Evolutionary conservation across 2,113 vertebrate genomes (phyloP), one percentile per base, ranked within the genome.

Genomic region (Centrocercus urophasianus): DNA sequence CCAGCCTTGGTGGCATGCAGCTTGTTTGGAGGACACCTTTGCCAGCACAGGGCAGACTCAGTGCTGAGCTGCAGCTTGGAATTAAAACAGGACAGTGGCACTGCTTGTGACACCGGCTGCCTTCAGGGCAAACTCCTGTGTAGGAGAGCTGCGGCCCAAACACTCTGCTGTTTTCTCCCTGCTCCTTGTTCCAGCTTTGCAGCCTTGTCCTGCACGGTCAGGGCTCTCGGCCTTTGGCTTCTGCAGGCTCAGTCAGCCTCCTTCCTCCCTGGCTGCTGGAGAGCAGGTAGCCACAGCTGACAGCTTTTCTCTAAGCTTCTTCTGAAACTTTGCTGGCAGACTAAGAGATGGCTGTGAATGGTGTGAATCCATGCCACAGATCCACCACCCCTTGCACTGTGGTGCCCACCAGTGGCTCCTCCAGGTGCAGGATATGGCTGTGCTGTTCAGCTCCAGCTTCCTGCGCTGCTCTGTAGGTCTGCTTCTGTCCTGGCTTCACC

Each of bases 71-170:
- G 24, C 70, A 52, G 72, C 32, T 48, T 12, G 78, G 6, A 28
- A 38, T 1, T 3, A 13, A 10, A 40, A 0, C 13, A 4, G 70
- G 13, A 8, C 0, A 0, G 52, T 17, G 48, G 17, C 4, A 34
- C 4, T 10, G 56, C 10, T 27, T 27, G 67, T 11, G 71, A 8
- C 50, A 5, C 47, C 0, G 10, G 5, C 40, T 59, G 54, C 17
- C 8, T 57, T 36, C 1, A 2, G 57, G 42, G 43, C 47, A 43
- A 8, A 34, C 0, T 0, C 1, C 30, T 19, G 11, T 20, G 2
- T 67, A 21, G 5, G 6, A 48, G 16, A 17, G 5, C 12, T 2
- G 4, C 45, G 21, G 48, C 73, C 20, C 59, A n/a, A 4, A 3
- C 4, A 9, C 36, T n/a, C 34, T 0, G 2, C 34, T n/a, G 17